Percentiles rank a stretch among this genome's conserved stretches.
Evolutionary conservation across 2,113 vertebrate species (phyloP).

Genomic region (Eira barbara): DNA sequence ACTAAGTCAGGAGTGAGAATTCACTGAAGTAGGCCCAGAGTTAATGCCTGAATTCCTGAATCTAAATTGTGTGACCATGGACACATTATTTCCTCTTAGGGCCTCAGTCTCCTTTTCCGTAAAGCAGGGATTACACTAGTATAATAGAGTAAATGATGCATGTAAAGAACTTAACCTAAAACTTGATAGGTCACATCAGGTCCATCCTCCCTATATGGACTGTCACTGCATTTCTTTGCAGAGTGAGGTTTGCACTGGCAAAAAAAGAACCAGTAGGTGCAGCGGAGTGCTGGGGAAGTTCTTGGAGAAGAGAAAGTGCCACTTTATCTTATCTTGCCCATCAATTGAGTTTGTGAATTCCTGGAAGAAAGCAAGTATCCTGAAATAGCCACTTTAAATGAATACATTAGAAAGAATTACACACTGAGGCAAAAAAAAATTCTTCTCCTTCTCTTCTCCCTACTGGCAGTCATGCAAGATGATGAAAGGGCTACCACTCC

Average conservation of each 20-base stretch:
- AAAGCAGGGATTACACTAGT: background rate
- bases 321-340: background rate
- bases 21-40: background rate
- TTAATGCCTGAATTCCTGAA: background rate
- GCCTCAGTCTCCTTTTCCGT: background rate
- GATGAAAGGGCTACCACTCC: background rate
- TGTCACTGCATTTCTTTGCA: background rate
- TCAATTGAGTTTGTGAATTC: background rate
- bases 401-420: background rate
- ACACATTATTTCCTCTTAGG: background rate
- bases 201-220: background rate
- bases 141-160: background rate
- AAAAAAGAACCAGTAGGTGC: background rate
- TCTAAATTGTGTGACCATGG: background rate
- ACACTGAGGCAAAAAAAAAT: background rate
- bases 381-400: background rate
- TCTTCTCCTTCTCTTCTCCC: background rate
- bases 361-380: constrained; percentile 20
- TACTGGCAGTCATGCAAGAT: background rate
- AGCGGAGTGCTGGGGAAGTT: background rate
- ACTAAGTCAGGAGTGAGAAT: background rate
- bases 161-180: background rate
- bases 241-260: background rate
- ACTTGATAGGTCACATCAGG: background rate
- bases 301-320: background rate